These are phyloP conservation scores for Trichogramma dendrolimi DNA, from an alignment of 2,888 invertebrate species.

Conservation along the genomic window DNA sequence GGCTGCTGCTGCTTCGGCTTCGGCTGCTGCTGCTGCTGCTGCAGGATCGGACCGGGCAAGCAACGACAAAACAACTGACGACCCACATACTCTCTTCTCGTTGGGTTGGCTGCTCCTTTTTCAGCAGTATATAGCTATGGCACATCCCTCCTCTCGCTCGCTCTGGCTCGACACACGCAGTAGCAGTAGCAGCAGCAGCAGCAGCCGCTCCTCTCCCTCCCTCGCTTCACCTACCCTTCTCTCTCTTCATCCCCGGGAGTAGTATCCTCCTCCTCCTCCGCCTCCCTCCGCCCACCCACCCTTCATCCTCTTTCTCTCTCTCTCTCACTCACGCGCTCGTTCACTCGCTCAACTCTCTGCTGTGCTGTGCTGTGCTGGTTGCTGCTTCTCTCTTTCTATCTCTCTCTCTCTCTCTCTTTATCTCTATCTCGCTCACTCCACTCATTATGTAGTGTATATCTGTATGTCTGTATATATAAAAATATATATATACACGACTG, in stretches of 20 bases:
- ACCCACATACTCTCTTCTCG: conserved; percentile 22
- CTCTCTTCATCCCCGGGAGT: conserved; percentile 16
- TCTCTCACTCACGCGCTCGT: background rate
- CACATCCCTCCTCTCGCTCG: conserved; percentile 14
- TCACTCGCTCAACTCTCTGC: background rate
- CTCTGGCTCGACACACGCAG: conserved; percentile 8
- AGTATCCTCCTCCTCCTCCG: conserved; percentile 8
- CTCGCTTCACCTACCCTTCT: conserved; percentile 3
- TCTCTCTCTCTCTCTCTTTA: conserved; percentile 17
- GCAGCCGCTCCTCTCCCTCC: background rate
- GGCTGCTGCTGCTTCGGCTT: too few species aligned
- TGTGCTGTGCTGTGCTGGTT: background rate
- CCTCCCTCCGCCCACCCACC: background rate
- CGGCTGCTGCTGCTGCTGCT: background rate
- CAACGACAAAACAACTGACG: conserved; percentile 28
- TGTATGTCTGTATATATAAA: too few species aligned
- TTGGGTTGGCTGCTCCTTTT: too few species aligned
- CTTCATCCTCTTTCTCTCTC: conserved; percentile 9
- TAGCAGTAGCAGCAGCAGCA: background rate
- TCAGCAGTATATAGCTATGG: conserved; percentile 19
- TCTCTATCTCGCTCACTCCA: too few species aligned
- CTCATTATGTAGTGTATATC: too few species aligned
- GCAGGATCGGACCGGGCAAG: conserved; percentile 22
- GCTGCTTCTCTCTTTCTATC: conserved; percentile 10
- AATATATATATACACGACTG: too few species aligned